Conservation (phyloP, 2,888 invertebrate species). For the Girardia tigrina region DNA sequence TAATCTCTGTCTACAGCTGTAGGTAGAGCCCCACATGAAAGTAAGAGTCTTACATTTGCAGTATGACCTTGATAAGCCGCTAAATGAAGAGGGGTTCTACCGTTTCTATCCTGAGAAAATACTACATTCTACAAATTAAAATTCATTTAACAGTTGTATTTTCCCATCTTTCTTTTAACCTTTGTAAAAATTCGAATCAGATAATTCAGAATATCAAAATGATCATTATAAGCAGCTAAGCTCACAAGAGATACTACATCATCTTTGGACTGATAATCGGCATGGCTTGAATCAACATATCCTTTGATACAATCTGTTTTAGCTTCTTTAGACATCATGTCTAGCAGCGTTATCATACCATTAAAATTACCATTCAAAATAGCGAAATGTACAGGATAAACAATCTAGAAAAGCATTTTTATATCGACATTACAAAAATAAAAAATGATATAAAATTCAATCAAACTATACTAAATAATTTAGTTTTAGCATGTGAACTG, state of each 20-base stretch:
- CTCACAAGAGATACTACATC: neutral
- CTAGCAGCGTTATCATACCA: neutral
- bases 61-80: conserved; percentile 55
- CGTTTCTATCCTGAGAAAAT: conserved; percentile 28
- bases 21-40: conserved; percentile 55
- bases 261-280: conserved; percentile 6
- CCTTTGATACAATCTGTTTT: neutral
- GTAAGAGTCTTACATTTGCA: conserved; percentile 54
- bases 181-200: conserved; percentile 41
- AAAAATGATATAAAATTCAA: too few relatives aligned
- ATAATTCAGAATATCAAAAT: conserved; percentile 54
- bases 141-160: too few relatives aligned
- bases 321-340: neutral
- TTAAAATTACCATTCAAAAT: neutral
- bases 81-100: conserved; percentile 56
- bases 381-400: conserved; percentile 30
- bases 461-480: too few relatives aligned
- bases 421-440: neutral
- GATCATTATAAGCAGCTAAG: conserved; percentile 54
- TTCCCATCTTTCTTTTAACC: too few relatives aligned
- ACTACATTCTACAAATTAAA: conserved; percentile 25
- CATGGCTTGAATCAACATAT: neutral
- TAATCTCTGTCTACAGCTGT: conserved; percentile 54
- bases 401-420: neutral
- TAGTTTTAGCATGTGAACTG: too few relatives aligned